Percentiles rank a stretch among this genome's conserved stretches.
Evolutionary conservation across 1,140 invertebrate genomes (phyloP).

Genomic region (Drosophila pseudoobscura): DNA sequence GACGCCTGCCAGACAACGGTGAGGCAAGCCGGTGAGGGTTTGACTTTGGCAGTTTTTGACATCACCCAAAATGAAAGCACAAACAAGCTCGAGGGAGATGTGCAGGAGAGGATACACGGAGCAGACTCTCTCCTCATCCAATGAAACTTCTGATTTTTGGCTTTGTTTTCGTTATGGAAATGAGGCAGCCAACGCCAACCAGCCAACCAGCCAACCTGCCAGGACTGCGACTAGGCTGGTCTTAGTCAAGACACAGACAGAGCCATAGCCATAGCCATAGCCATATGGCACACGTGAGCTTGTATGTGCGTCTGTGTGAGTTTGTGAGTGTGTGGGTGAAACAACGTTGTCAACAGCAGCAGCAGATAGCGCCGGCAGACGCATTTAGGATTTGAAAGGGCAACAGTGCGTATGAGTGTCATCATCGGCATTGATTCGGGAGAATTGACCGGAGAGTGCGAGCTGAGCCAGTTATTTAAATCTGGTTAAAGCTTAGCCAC

Average conservation of each 20-base stretch:
- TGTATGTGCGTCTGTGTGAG: slow-evolving; percentile 4
- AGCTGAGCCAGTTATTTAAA: slow-evolving; percentile 33
- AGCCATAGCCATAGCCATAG: slow-evolving; percentile 5
- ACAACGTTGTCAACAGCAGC: slow-evolving; percentile 77
- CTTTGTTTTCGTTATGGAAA: slow-evolving; percentile 75
- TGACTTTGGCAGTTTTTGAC: slow-evolving; percentile 66
- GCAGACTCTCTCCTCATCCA: slow-evolving; percentile 36
- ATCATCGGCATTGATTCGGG: slow-evolving; percentile 69
- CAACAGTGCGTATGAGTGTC: slow-evolving; percentile 81
- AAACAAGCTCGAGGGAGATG: slow-evolving; percentile 29
- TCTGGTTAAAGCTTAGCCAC: slow-evolving; percentile 10
- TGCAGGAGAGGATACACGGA: slow-evolving; percentile 1
- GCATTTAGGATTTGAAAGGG: slow-evolving; percentile 47
- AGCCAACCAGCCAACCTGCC: slow-evolving; percentile 22
- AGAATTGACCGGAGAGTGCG: slow-evolving; percentile 24
- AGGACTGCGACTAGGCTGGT: slow-evolving; percentile 16
- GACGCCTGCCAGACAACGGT: slow-evolving; percentile 68
- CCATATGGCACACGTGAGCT: slow-evolving; percentile 21
- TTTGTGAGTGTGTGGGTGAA: slow-evolving; percentile 42
- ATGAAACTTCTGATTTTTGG: slow-evolving; percentile 78
- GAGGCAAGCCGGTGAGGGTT: slow-evolving; percentile 44
- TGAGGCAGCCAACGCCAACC: slow-evolving; percentile 47
- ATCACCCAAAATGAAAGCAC: slow-evolving; percentile 56
- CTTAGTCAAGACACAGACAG: slow-evolving; percentile 14
- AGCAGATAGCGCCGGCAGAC: slow-evolving; percentile 35